These are phyloP conservation scores for Ispidina picta DNA, from an alignment of 2,797 vertebrate genomes.

Conservation along the genomic window DNA sequence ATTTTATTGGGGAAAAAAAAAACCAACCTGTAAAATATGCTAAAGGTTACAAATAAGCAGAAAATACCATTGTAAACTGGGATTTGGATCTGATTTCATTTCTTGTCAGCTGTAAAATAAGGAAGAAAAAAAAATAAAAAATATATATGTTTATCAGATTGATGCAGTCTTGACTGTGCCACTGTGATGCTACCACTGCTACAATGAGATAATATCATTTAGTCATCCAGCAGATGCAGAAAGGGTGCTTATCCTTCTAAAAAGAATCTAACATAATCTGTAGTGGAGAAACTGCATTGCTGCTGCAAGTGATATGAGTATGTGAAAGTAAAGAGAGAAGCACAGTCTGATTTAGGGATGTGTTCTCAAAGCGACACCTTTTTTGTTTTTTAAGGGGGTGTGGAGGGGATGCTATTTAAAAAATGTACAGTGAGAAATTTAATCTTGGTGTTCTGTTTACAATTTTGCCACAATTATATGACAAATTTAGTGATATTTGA, in stretches of 20 bases:
- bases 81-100: conserved; percentile 50
- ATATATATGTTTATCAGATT: conserved; percentile 43
- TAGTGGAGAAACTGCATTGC: conserved; percentile 35
- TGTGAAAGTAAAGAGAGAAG: conserved; percentile 36
- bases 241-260: conserved; percentile 22
- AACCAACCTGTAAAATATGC: conserved; percentile 9
- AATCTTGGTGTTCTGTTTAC: neutral
- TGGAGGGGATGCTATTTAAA: too few species aligned
- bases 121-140: neutral
- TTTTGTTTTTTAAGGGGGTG: neutral
- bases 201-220: conserved; percentile 65
- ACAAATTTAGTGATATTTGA: neutral
- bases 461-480: neutral
- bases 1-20: neutral
- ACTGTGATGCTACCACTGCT: conserved; percentile 30
- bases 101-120: conserved; percentile 57
- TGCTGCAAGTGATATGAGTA: neutral
- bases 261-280: conserved; percentile 46
- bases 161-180: conserved; percentile 37
- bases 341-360: neutral
- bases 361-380: neutral
- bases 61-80: neutral
- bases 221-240: conserved; percentile 49
- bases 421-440: neutral
- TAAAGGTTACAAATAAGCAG: neutral